A percentile compares a stretch with the other conserved stretches of the same genome.
Evolutionary conservation across 2,113 vertebrate genomes (phyloP).

Genomic region (Calyptommatus sinebrachiatus): DNA sequence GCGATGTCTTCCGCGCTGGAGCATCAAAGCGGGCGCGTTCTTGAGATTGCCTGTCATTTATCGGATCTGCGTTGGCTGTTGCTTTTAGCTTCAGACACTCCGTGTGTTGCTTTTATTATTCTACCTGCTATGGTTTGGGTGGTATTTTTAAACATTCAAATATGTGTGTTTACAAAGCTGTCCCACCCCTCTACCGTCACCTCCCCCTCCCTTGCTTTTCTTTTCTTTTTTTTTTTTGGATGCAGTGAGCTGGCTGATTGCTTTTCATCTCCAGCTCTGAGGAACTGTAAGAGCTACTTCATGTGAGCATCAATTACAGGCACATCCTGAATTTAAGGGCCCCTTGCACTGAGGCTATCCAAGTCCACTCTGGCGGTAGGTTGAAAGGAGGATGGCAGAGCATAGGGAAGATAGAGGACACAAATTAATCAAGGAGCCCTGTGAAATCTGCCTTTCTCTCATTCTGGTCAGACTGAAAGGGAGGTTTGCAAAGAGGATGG

Average conservation of each 20-base stretch:
- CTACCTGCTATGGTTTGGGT: slow-evolving; percentile 40
- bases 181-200: slow-evolving; percentile 50
- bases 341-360: slow-evolving; percentile 63
- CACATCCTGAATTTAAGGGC: slow-evolving; percentile 73
- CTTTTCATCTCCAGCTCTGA: slow-evolving; percentile 73
- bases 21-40: neutral
- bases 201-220: slow-evolving; percentile 38
- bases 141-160: slow-evolving; percentile 34
- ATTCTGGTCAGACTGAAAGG: too few relatives aligned
- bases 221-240: slow-evolving; percentile 55
- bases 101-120: slow-evolving; percentile 28
- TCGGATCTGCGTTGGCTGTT: neutral
- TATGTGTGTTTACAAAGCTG: slow-evolving; percentile 59
- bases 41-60: neutral
- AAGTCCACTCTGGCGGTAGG: slow-evolving; percentile 65
- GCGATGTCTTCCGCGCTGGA: neutral
- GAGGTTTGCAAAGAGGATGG: too few relatives aligned
- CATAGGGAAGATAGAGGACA: slow-evolving; percentile 56
- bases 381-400: slow-evolving; percentile 48
- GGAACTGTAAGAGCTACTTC: slow-evolving; percentile 78
- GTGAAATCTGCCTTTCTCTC: neutral
- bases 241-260: slow-evolving; percentile 75
- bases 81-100: slow-evolving; percentile 30
- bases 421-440: slow-evolving; percentile 23
- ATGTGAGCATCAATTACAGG: slow-evolving; percentile 77